phyloP scores from a whole-genome alignment of 1,140 invertebrate species.

The Diprion similis region DNA sequence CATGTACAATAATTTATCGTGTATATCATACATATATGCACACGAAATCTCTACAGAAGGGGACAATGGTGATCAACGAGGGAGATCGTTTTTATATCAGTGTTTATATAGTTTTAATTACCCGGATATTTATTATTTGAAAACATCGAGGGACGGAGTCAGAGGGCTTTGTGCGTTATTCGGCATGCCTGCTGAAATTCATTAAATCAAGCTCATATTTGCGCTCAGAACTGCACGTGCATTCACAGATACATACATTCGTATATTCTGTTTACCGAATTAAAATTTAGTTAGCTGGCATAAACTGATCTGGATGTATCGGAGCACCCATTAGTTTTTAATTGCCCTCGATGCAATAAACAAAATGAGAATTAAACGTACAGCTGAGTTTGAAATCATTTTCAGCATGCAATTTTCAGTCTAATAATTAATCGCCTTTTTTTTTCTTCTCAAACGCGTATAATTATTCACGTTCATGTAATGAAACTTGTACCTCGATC shows the following conservation, averaged over 20 bases:
- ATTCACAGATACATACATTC: conserved; percentile 2
- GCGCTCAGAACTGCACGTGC: not conserved
- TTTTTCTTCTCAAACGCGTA: no score
- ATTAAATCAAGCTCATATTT: conserved; percentile 38
- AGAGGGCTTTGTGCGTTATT: conserved; percentile 26
- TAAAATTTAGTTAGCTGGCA: conserved; percentile 11
- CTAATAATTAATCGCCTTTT: no score
- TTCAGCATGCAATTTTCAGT: no score
- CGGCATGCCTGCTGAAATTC: conserved; percentile 33
- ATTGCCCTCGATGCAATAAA: conserved; percentile 4
- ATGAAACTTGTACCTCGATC: no score
- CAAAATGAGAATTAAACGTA: not conserved
- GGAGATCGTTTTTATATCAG: conserved; percentile 20
- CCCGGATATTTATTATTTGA: conserved; percentile 34
- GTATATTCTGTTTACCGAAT: conserved; percentile 9
- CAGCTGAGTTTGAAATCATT: no score
- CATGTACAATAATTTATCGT: no score
- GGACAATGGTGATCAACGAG: not conserved
- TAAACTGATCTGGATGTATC: not conserved
- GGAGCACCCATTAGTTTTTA: conserved; percentile 2
- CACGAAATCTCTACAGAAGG: no score
- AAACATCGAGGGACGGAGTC: conserved; percentile 24
- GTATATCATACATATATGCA: no score
- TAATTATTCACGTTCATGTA: no score
- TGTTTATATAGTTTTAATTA: conserved; percentile 38